These are phyloP conservation scores for Scylla paramamosain DNA, from an alignment of 1,140 invertebrate species.

Conservation along the genomic window DNA sequence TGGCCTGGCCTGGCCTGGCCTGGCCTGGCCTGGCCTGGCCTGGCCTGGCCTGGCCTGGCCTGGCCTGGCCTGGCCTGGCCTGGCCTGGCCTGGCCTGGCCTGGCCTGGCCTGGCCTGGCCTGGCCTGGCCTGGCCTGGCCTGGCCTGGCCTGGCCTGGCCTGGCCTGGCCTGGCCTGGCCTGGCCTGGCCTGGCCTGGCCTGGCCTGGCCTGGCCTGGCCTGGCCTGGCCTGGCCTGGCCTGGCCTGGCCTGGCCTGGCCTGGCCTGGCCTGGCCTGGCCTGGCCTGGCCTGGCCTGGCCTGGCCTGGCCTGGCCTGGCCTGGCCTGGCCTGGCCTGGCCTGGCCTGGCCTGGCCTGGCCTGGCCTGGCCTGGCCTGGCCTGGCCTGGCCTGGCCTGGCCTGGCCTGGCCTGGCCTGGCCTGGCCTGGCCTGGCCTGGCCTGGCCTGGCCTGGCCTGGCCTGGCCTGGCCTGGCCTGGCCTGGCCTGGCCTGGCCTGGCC, in stretches of 20 bases:
- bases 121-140: not conserved
- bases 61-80: slow-evolving; percentile 71
- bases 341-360: slow-evolving; percentile 52
- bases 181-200: slow-evolving; percentile 78
- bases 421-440: slow-evolving; percentile 31
- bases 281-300: slow-evolving; percentile 73
- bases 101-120: not conserved
- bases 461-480: slow-evolving; percentile 74
- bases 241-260: slow-evolving; percentile 67
- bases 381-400: slow-evolving; percentile 40
- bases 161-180: slow-evolving; percentile 78
- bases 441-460: slow-evolving; percentile 71
- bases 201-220: slow-evolving; percentile 77
- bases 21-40: slow-evolving; percentile 69
- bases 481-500: slow-evolving; percentile 49
- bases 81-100: slow-evolving; percentile 51
- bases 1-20: slow-evolving; percentile 61
- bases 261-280: slow-evolving; percentile 75
- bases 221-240: slow-evolving; percentile 77
- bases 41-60: slow-evolving; percentile 38
- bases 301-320: slow-evolving; percentile 63
- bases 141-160: slow-evolving; percentile 74
- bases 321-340: slow-evolving; percentile 45
- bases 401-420: slow-evolving; percentile 48
- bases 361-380: slow-evolving; percentile 31